Conservation (phyloP, 2,113 vertebrate species). For the Pelobates fuscus region DNA sequence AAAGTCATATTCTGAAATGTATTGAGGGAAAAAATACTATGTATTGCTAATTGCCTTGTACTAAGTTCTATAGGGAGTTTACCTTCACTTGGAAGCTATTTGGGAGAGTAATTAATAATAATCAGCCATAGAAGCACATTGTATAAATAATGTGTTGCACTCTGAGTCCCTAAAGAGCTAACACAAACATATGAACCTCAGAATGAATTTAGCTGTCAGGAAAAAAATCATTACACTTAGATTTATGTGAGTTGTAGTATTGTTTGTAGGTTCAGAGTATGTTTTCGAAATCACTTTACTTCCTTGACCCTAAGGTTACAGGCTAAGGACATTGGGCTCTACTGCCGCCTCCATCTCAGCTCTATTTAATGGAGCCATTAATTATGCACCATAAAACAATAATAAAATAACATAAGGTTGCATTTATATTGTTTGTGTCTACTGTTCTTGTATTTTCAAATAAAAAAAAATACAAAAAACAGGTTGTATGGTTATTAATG, state of each 20-base stretch:
- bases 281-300: conserved; percentile 67
- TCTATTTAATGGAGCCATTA: conserved; percentile 63
- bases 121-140: conserved; percentile 69
- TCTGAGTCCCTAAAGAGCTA: conserved; percentile 74
- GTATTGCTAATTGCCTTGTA: conserved; percentile 61
- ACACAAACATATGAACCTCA: conserved; percentile 72
- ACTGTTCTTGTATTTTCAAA: not conserved
- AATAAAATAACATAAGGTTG: conserved; percentile 33
- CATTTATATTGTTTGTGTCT: conserved; percentile 14
- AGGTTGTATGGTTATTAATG: not conserved
- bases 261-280: conserved; percentile 64
- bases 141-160: conserved; percentile 72
- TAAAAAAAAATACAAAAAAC: not conserved
- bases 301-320: conserved; percentile 65
- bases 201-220: conserved; percentile 75
- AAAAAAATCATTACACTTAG: conserved; percentile 54
- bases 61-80: conserved; percentile 52
- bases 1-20: conserved; percentile 11
- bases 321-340: conserved; percentile 60
- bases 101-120: conserved; percentile 80
- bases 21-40: conserved; percentile 1
- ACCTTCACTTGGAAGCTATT: conserved; percentile 58
- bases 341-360: conserved; percentile 70
- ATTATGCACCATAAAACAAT: conserved; percentile 35
- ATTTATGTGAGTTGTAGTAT: conserved; percentile 51